Evolutionary conservation across 2,113 vertebrate species (phyloP).

Genomic region (Saguinus midas): DNA sequence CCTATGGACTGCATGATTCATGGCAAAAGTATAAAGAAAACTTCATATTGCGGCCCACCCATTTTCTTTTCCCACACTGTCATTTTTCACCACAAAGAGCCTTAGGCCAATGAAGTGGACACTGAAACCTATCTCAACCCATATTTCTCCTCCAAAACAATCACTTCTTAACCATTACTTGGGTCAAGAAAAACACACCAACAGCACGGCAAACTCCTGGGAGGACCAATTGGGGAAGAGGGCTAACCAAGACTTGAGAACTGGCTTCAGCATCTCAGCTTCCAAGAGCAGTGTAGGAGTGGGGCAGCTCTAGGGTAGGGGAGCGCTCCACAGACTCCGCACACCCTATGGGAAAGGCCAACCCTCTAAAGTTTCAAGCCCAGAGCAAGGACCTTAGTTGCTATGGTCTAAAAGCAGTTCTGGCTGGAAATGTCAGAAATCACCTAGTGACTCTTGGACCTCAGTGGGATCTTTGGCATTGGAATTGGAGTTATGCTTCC

Average conservation of each 20-base stretch:
- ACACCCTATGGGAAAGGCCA: background rate
- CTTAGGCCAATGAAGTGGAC: background rate
- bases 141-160: background rate
- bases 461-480: background rate
- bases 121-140: background rate
- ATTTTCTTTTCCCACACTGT: background rate
- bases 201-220: background rate
- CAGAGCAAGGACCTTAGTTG: background rate
- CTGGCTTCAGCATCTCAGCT: background rate
- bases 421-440: background rate
- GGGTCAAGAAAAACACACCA: background rate
- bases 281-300: background rate
- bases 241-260: background rate
- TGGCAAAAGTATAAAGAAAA: background rate
- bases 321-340: background rate
- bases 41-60: background rate
- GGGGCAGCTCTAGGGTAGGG: background rate
- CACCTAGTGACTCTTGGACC: background rate
- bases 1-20: background rate
- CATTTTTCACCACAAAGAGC: constrained; percentile 6
- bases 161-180: background rate
- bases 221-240: background rate
- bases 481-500: background rate
- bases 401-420: background rate
- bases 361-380: background rate